Conservation (phyloP, 2,113 vertebrate species). For the Neodon shergylaensis region DNA sequence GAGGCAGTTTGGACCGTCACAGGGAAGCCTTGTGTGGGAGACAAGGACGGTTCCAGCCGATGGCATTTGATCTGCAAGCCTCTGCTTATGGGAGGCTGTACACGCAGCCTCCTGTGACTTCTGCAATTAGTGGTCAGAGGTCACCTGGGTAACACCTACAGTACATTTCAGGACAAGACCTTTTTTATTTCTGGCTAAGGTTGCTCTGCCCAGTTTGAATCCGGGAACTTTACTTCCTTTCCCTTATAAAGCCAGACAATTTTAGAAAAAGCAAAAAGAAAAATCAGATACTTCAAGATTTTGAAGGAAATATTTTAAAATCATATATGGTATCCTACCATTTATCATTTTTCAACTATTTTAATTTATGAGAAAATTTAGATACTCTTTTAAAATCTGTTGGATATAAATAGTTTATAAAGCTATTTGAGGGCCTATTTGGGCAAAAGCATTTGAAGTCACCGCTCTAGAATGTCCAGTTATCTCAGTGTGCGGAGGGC, state of each 20-base stretch:
- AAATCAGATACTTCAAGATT: constrained; percentile 27
- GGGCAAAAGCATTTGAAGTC: not conserved
- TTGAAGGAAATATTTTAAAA: constrained; percentile 52
- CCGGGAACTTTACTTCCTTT: constrained; percentile 1
- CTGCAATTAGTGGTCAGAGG: not conserved
- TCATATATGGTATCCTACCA: not conserved
- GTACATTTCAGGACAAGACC: not conserved
- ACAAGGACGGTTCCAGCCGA: not conserved
- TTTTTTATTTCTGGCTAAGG: not conserved
- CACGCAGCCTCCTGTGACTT: not conserved
- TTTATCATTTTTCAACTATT: constrained; percentile 21
- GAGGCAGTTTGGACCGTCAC: not conserved
- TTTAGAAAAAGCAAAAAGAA: constrained; percentile 25
- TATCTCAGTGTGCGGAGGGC: not conserved
- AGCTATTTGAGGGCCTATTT: not conserved
- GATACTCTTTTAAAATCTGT: not conserved
- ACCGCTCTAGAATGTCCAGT: not conserved
- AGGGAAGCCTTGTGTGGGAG: not conserved
- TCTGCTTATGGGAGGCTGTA: not conserved
- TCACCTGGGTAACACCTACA: not conserved
- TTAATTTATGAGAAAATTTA: constrained; percentile 36
- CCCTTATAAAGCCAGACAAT: not conserved
- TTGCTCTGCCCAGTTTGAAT: constrained; percentile 1
- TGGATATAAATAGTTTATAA: not conserved
- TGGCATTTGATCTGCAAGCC: not conserved